phyloP scores from a whole-genome alignment of 92 coral and sea anemone species.

The Galaxea fascicularis region DNA sequence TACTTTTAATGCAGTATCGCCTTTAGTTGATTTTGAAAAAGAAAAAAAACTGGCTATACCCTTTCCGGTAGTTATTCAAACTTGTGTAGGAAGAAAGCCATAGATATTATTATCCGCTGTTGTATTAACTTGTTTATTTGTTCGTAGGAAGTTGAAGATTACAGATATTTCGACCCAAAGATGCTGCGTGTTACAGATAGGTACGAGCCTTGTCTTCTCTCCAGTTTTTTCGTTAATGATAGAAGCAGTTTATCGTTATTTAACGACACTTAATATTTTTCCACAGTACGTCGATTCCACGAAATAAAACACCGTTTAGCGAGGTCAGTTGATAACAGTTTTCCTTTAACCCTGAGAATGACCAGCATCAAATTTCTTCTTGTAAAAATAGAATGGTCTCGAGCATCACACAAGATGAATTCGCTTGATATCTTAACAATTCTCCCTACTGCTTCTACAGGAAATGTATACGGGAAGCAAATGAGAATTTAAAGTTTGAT shows the following conservation, averaged over 20 bases:
- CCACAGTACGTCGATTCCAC: constrained; percentile 84
- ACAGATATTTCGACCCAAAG: constrained; percentile 98
- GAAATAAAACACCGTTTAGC: constrained; percentile 95
- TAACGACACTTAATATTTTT: not conserved
- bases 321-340: constrained; percentile 69
- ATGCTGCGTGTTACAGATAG: constrained; percentile 96
- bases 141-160: constrained; percentile 88
- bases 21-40: no score
- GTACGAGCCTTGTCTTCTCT: constrained; percentile 34
- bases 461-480: no score
- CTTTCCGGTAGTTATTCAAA: no score
- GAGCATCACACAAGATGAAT: no score
- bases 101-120: not conserved
- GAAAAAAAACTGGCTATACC: no score
- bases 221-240: not conserved
- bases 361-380: not conserved
- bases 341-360: not conserved
- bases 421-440: no score
- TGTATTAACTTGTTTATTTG: not conserved
- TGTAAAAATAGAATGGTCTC: no score
- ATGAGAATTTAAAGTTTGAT: no score
- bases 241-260: not conserved
- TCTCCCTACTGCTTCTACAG: no score
- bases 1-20: no score
- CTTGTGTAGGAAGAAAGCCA: no score